Conservation (phyloP, 2,797 vertebrate species). For the Danio kyathit region DNA sequence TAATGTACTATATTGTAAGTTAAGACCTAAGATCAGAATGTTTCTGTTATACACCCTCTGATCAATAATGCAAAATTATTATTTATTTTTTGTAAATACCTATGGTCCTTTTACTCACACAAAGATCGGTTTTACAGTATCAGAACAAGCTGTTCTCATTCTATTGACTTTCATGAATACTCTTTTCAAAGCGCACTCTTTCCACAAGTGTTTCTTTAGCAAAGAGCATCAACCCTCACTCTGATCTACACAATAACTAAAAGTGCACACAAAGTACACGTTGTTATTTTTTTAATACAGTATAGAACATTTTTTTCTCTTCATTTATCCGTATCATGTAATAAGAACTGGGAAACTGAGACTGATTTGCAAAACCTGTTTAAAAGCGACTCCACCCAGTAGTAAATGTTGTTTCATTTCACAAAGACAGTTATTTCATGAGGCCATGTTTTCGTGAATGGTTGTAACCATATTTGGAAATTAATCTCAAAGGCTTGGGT, state of each 20-base stretch:
- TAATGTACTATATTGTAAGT: too few relatives aligned
- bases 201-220: neutral
- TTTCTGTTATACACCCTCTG: too few relatives aligned
- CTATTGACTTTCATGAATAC: neutral
- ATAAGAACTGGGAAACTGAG: neutral
- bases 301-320: neutral
- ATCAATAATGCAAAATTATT: too few relatives aligned
- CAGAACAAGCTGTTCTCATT: neutral
- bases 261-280: neutral
- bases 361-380: neutral
- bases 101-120: neutral
- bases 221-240: neutral
- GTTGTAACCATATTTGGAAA: conserved; percentile 51
- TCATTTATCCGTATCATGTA: neutral
- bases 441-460: conserved; percentile 2
- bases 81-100: too few relatives aligned
- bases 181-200: neutral
- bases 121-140: neutral
- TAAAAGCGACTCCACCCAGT: neutral
- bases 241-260: neutral
- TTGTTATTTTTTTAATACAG: neutral
- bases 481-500: neutral
- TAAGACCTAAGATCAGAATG: too few relatives aligned
- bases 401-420: neutral
- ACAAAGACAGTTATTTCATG: neutral